These are phyloP conservation scores for Odontamblyopus rebecca DNA, from an alignment of 2,797 vertebrate genomes.

Conservation along the genomic window DNA sequence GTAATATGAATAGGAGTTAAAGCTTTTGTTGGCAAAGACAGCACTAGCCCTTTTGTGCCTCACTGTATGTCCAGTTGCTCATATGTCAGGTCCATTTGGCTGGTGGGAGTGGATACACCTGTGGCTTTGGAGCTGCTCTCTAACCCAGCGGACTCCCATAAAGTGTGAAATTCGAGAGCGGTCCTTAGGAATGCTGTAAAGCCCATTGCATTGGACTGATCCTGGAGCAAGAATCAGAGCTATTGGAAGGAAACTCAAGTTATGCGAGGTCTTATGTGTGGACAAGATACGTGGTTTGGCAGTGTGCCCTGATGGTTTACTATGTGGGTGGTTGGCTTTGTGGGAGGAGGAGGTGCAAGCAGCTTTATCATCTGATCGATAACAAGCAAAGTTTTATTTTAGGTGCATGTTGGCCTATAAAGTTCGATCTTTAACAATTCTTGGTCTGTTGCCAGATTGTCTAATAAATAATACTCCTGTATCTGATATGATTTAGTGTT, in stretches of 20 bases:
- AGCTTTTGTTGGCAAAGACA: conserved; percentile 12
- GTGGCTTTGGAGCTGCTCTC: conserved; percentile 56
- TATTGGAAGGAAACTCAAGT: conserved; percentile 34
- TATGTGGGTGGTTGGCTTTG: conserved; percentile 11
- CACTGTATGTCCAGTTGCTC: conserved; percentile 40
- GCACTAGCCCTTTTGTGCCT: conserved; percentile 17
- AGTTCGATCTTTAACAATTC: neutral
- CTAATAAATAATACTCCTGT: neutral
- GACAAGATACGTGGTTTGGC: conserved; percentile 40
- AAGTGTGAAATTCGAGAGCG: conserved; percentile 66
- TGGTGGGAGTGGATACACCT: conserved; percentile 58
- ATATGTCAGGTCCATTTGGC: conserved; percentile 41
- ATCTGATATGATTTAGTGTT: neutral
- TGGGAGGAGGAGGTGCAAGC: conserved; percentile 29
- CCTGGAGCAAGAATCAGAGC: conserved; percentile 15
- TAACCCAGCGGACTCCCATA: conserved; percentile 42
- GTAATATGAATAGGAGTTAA: conserved; percentile 1
- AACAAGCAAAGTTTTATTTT: conserved; percentile 48
- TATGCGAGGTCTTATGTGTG: conserved; percentile 23
- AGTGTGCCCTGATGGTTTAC: conserved; percentile 28
- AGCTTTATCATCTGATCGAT: conserved; percentile 47
- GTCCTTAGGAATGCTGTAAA: conserved; percentile 64
- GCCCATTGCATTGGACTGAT: conserved; percentile 22
- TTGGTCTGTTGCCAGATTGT: conserved; percentile 14
- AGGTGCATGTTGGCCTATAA: conserved; percentile 23